Evolutionary conservation across 2,888 invertebrate genomes (phyloP).

Genomic region (Myopa testacea): DNA sequence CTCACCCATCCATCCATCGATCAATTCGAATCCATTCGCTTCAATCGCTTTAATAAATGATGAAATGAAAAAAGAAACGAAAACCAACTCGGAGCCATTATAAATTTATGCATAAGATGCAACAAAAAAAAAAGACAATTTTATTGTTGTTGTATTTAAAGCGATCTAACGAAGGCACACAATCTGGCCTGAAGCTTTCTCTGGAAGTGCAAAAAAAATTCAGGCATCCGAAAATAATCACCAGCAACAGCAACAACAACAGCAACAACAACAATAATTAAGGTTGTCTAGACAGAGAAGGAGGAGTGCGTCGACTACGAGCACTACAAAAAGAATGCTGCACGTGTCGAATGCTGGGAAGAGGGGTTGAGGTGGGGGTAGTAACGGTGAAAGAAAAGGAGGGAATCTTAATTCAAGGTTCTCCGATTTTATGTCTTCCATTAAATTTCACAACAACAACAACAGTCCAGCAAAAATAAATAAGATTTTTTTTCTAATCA

Average conservation of each 20-base stretch:
- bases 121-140: background rate
- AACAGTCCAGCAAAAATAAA: background rate
- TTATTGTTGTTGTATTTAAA: background rate
- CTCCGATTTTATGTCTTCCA: slow-evolving; percentile 42
- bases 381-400: slow-evolving; percentile 22
- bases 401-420: slow-evolving; percentile 57
- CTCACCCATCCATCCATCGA: too few relatives aligned
- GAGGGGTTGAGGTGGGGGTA: background rate
- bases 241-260: background rate
- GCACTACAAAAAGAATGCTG: background rate
- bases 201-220: slow-evolving; percentile 24
- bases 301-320: slow-evolving; percentile 5
- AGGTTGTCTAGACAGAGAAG: slow-evolving; percentile 31
- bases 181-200: slow-evolving; percentile 28
- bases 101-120: background rate
- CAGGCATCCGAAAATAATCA: background rate
- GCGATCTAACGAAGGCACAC: background rate
- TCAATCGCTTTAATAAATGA: too few relatives aligned
- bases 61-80: background rate
- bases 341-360: too few relatives aligned
- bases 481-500: background rate
- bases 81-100: background rate
- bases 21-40: too few relatives aligned
- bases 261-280: slow-evolving; percentile 29
- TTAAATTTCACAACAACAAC: background rate